Evolutionary conservation across 2,113 vertebrate genomes (phyloP), one percentile per base, ranked within the genome.

Genomic region (Sula dactylatra): DNA sequence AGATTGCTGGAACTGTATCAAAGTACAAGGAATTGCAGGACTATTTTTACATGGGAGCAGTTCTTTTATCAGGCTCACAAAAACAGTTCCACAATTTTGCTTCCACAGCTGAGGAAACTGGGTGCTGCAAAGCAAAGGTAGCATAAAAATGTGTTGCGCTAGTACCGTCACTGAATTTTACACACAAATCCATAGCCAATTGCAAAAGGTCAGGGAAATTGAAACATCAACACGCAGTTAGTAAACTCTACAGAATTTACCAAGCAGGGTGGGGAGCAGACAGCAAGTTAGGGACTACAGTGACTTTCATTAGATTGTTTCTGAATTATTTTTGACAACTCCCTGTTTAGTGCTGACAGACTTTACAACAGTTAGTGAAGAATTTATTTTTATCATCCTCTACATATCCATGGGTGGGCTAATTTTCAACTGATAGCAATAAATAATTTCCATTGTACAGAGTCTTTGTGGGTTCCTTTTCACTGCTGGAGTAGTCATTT

Each of bases 371-470:
- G 62, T 4, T 16, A 88, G 49, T 21, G 27, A 72, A 49, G 21
- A 93, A 95, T 66, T 81, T 54, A 66, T 70, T 91, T 78, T 72
- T 66, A 74, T 91, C 61, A 52, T 72, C 40, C 45, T 55, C 40
- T 47, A 42, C 36, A 31, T 52, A 90, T 72, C 61, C 58, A 27
- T 14, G 88, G 40, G 70, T 88, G 90, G 66, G 36, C 85, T 94
- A 90, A 88, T 96, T 88, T 88, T 94, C 82, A 54, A 80, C 44
- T 54, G 62, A 86, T 69, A 92, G 67, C 54, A 86, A 72, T 96
- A 93, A 93, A 82, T 90, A 80, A 94, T 86, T 82, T 59, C 56
- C 54, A 90, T 49, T 69, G 34, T 45, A 34, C 47, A 49, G n/a
- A 76, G 40, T 1, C 54, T 93, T 56, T 66, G 67, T 1, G 40